Evolutionary conservation across 2,797 vertebrate genomes (phyloP).

Genomic region (Perdix hodgsoniae): DNA sequence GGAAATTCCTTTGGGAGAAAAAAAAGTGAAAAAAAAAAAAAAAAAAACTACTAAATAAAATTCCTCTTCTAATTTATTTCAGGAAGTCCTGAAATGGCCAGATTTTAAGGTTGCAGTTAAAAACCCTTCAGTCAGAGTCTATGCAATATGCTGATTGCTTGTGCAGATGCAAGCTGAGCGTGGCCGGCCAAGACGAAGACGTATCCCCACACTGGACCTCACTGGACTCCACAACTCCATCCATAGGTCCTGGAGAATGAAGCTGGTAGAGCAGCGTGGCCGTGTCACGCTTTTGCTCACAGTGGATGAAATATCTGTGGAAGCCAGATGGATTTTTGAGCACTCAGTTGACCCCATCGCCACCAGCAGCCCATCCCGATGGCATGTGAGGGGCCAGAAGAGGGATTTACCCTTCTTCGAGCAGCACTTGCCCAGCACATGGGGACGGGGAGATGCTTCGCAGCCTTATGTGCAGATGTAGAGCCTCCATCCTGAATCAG

Average conservation of each 20-base stretch:
- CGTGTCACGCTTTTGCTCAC: not conserved
- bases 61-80: constrained; percentile 75
- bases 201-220: not conserved
- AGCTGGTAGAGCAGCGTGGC: not conserved
- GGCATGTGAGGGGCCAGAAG: not conserved
- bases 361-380: not conserved
- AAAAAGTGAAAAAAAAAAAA: not conserved
- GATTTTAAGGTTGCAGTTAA: constrained; percentile 71
- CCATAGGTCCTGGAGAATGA: not conserved
- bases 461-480: not conserved
- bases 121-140: constrained; percentile 54
- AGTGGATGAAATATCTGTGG: not conserved
- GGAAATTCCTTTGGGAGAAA: constrained; percentile 45
- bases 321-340: not conserved
- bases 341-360: not conserved
- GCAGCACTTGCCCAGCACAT: not conserved
- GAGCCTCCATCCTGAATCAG: not conserved
- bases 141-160: constrained; percentile 57
- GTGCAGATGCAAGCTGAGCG: constrained; percentile 44
- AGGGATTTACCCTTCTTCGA: not conserved
- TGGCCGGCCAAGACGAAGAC: constrained; percentile 14
- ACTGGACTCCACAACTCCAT: constrained; percentile 14
- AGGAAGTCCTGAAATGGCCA: constrained; percentile 74
- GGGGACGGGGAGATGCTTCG: not conserved
- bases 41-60: constrained; percentile 52